phyloP scores from a whole-genome alignment of 1,140 invertebrate species.

The Holcopasites calliopsidis region DNA sequence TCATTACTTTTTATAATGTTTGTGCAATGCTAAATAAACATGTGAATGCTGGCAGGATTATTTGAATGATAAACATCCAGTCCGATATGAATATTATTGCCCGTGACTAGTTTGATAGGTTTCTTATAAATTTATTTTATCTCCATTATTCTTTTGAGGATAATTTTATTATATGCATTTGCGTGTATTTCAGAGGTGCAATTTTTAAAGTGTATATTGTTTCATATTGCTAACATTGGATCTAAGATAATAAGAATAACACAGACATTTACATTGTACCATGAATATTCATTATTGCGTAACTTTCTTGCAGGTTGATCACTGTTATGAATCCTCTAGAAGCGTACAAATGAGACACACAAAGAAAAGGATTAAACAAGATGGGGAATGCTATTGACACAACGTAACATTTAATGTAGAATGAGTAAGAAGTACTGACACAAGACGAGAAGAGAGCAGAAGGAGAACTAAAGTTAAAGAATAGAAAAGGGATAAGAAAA shows the following conservation, averaged over 20 bases:
- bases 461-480: background rate
- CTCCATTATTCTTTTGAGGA: background rate
- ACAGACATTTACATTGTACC: background rate
- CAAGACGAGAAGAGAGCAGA: background rate
- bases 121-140: background rate
- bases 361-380: background rate
- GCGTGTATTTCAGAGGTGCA: background rate
- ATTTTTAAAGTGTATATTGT: background rate
- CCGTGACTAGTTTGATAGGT: background rate
- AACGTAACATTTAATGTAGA: background rate
- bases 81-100: too few relatives aligned
- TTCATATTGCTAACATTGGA: background rate
- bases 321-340: background rate
- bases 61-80: background rate
- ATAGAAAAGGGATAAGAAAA: slow-evolving; percentile 23
- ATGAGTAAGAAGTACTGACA: slow-evolving; percentile 1
- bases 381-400: slow-evolving; percentile 1
- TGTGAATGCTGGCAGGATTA: background rate
- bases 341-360: background rate
- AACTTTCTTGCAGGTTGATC: slow-evolving; percentile 32
- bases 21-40: background rate
- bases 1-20: too few relatives aligned
- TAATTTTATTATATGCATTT: background rate
- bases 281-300: background rate
- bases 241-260: background rate